Base-by-base conservation (phyloP, 2,113 vertebrate genomes). In the Leptodactylus fuscus region DNA sequence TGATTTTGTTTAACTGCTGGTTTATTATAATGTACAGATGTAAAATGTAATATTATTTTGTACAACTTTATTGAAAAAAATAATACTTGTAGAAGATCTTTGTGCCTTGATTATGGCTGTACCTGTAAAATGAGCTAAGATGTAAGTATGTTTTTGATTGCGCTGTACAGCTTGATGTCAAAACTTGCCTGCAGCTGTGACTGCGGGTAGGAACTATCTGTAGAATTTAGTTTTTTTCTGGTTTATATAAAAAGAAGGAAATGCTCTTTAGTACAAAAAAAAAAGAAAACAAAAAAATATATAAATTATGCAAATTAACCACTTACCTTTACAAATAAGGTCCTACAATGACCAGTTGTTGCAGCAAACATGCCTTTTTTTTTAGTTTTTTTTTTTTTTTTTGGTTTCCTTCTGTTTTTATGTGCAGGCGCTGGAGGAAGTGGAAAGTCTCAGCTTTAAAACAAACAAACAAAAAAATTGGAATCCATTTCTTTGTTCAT, bases 31-130 rank as follows among this genome's bases (percentile, higher is more conserved):
- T 98, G 97, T 98, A 97, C 96, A 97, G 96, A 97, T 96, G 95
- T 96, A 95, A 96, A 95, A 96, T 97, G 95, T 96, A 96, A 96
- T 95, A 95, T 96, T 97, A 97, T 97, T 99, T 98, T 99, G 94
- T 99, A 97, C 95, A 96, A 97, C 95, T 96, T 97, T 96, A 96
- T 96, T 96, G 94, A 97, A 96, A 93, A 93, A 93, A 94, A 92
- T 96, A 98, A 94, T 96, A 96, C 96, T 96, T 96, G 96, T 97
- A 97, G 97, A 95, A 94, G 93, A 97, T 97, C 95, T 96, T 95
- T 95, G 97, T 98, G 97, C 97, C 97, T 99, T 98, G 95, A 96
- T 95, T 95, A 96, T 95, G 96, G 96, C 96, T 95, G 94, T 95
- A 95, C 96, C 95, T 97, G 95, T 97, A 96, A 92, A 94, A 96